These are phyloP conservation scores for Polia nebulosa DNA, from an alignment of 2,888 invertebrate species.

Conservation along the genomic window DNA sequence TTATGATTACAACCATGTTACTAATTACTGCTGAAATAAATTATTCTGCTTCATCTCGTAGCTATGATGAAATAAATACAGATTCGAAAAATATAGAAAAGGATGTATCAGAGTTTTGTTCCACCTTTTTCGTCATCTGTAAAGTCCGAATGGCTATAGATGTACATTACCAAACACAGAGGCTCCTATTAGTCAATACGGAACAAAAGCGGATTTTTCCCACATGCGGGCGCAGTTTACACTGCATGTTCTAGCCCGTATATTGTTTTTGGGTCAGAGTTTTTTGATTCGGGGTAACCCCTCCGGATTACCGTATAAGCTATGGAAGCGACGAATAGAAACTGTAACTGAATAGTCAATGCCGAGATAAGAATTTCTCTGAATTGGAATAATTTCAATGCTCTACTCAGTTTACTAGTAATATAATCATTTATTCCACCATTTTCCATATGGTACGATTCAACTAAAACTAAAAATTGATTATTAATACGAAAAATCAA, in stretches of 20 bases:
- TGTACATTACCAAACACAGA: conserved; percentile 21
- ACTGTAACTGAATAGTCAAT: background rate
- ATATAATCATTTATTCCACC: conserved; percentile 8
- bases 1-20: background rate
- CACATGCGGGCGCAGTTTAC: conserved; percentile 42
- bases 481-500: background rate
- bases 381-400: background rate
- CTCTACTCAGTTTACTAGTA: background rate
- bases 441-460: background rate
- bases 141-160: background rate
- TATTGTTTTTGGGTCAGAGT: conserved; percentile 16
- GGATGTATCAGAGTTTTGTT: background rate
- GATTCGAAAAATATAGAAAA: background rate
- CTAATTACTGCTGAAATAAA: too few relatives aligned
- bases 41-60: background rate
- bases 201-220: conserved; percentile 54
- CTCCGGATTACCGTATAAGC: background rate
- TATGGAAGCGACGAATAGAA: background rate
- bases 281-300: conserved; percentile 15
- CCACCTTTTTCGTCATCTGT: background rate
- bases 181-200: conserved; percentile 32
- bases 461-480: background rate
- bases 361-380: background rate
- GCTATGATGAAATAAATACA: background rate
- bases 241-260: conserved; percentile 26